These are phyloP conservation scores for Capromys pilorides DNA, from an alignment of 2,797 vertebrate species.

Conservation along the genomic window DNA sequence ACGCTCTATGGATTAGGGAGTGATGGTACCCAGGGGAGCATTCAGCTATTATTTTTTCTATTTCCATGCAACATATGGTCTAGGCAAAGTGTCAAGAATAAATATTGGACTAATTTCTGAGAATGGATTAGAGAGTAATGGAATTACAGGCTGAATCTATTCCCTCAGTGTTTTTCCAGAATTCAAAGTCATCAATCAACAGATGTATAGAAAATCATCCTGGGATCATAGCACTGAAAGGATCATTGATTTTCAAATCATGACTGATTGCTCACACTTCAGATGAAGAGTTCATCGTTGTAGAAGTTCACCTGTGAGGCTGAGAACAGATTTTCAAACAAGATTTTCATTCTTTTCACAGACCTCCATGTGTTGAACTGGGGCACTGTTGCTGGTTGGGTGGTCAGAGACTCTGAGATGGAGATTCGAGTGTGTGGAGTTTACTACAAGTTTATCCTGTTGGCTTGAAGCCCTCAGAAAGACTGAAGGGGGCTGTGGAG, in stretches of 20 bases:
- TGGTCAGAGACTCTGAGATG: neutral
- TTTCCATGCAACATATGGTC: neutral
- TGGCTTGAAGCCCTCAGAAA: neutral
- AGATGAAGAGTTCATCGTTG: neutral
- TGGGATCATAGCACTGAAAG: neutral
- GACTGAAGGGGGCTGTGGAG: neutral
- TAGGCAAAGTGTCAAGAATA: constrained; percentile 38
- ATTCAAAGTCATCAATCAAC: constrained; percentile 48
- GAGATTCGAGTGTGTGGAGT: neutral
- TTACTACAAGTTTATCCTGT: neutral
- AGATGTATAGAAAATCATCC: neutral
- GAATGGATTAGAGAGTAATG: neutral
- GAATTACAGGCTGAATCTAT: neutral
- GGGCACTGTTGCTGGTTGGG: neutral
- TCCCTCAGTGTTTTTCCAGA: constrained; percentile 37
- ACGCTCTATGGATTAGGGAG: neutral
- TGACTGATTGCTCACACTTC: constrained; percentile 51
- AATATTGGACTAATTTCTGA: constrained; percentile 43
- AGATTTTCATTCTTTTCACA: neutral
- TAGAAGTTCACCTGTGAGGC: neutral
- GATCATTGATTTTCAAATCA: constrained; percentile 13
- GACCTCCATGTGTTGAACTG: neutral
- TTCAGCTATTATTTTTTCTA: constrained; percentile 23
- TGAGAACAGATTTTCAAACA: neutral
- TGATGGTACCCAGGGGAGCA: neutral